phyloP scores from a whole-genome alignment of 2,797 vertebrate genomes.

The Scarus forsteni region DNA sequence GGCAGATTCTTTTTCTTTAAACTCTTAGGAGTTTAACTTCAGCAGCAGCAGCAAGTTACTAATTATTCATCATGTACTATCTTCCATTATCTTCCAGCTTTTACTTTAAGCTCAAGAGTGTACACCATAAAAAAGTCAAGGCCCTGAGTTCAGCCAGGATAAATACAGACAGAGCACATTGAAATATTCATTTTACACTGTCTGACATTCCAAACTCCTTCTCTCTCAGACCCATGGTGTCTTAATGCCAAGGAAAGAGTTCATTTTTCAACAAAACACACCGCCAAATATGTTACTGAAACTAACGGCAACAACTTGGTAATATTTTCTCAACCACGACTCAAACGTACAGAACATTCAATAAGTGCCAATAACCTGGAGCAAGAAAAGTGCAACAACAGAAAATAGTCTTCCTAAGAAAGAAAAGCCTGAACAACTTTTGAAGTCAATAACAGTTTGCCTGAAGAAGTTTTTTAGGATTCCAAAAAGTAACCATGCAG shows the following conservation, averaged over 20 bases:
- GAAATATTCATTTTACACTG: slow-evolving; percentile 7
- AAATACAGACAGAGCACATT: neutral
- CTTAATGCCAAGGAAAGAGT: neutral
- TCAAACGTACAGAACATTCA: slow-evolving; percentile 9
- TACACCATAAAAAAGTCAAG: slow-evolving; percentile 4
- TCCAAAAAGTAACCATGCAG: slow-evolving; percentile 43
- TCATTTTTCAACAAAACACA: neutral
- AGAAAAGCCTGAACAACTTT: slow-evolving; percentile 33
- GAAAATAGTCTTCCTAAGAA: neutral
- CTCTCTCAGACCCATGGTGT: neutral
- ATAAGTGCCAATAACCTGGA: slow-evolving; percentile 29
- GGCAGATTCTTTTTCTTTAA: too few species aligned
- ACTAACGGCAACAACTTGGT: neutral
- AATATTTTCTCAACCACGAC: slow-evolving; percentile 1
- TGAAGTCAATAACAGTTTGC: slow-evolving; percentile 50
- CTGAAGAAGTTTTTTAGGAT: slow-evolving; percentile 41
- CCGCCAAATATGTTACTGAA: neutral
- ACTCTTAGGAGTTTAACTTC: neutral
- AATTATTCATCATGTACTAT: too few species aligned
- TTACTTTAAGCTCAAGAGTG: neutral
- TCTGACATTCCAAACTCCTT: neutral
- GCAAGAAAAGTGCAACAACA: slow-evolving; percentile 10
- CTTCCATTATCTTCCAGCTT: neutral
- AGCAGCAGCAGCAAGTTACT: neutral
- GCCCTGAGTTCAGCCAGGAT: neutral